phyloP scores from a whole-genome alignment of 1,140 invertebrate species.

The Magallana angulata region DNA sequence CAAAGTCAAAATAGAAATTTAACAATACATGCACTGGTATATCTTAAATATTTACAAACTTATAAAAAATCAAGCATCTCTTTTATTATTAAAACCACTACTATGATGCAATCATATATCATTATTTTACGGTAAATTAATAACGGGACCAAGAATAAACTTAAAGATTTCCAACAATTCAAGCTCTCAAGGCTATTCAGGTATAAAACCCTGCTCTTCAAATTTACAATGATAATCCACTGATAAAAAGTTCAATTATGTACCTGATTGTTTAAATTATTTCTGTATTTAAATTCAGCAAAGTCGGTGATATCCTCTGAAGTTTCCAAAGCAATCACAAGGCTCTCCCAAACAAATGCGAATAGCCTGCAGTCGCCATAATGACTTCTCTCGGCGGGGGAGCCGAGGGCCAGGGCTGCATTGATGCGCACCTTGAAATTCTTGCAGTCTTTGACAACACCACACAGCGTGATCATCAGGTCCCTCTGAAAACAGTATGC shows the following conservation, averaged over 20 bases:
- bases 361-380: slow-evolving; percentile 83
- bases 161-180: too few relatives aligned
- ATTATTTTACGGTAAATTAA: too few relatives aligned
- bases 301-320: slow-evolving; percentile 85
- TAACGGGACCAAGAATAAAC: too few relatives aligned
- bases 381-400: slow-evolving; percentile 81
- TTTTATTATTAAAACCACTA: too few relatives aligned
- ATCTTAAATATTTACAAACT: too few relatives aligned
- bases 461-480: slow-evolving; percentile 81
- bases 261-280: slow-evolving; percentile 86
- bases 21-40: slow-evolving; percentile 13
- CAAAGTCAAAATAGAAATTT: neutral
- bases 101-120: too few relatives aligned
- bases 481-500: slow-evolving; percentile 77
- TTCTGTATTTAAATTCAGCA: slow-evolving; percentile 89
- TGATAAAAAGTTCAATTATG: too few relatives aligned
- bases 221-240: too few relatives aligned
- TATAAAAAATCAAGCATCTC: too few relatives aligned
- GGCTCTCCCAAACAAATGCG: slow-evolving; percentile 84
- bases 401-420: slow-evolving; percentile 87
- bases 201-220: too few relatives aligned
- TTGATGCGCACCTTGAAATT: slow-evolving; percentile 90
- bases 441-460: slow-evolving; percentile 81
- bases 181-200: too few relatives aligned
- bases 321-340: slow-evolving; percentile 86